A percentile compares a stretch with the other conserved stretches of the same genome.
Conservation (phyloP, 2,888 invertebrate genomes). For the Sycophila texana region DNA sequence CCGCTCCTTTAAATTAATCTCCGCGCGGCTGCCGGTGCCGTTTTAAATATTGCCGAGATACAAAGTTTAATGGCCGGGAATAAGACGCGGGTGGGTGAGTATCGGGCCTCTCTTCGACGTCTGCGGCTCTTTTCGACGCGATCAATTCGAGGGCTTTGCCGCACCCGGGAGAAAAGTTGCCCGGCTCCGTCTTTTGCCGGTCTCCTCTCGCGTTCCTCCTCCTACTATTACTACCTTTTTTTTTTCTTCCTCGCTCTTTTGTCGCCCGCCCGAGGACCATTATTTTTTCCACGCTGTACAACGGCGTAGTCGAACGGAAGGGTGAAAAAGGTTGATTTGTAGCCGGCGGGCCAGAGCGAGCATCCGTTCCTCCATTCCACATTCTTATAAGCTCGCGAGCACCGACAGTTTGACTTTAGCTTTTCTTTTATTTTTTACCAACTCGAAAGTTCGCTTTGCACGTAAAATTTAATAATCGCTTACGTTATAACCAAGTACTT, state of each 20-base stretch:
- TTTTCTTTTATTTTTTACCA: too few relatives aligned
- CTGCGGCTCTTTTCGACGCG: constrained; percentile 52
- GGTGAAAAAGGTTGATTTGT: neutral
- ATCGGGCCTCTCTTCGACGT: constrained; percentile 34
- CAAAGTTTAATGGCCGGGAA: constrained; percentile 62
- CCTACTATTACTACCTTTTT: constrained; percentile 6
- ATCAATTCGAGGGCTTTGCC: constrained; percentile 57
- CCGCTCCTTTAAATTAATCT: constrained; percentile 52
- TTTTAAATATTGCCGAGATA: constrained; percentile 60
- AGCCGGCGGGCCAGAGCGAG: too few relatives aligned
- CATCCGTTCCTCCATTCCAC: too few relatives aligned
- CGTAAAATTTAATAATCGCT: too few relatives aligned
- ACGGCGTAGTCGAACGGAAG: neutral
- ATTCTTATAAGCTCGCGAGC: too few relatives aligned
- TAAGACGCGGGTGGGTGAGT: constrained; percentile 51
- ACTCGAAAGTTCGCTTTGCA: too few relatives aligned
- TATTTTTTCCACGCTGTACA: constrained; percentile 29
- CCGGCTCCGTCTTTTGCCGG: constrained; percentile 18
- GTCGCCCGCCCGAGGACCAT: constrained; percentile 21
- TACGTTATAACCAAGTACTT: too few relatives aligned
- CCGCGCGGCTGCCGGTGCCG: constrained; percentile 42
- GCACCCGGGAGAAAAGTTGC: constrained; percentile 46
- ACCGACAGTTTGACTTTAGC: too few relatives aligned
- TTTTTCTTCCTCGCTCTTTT: constrained; percentile 7
- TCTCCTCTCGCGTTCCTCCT: neutral